Evolutionary conservation across 2,113 vertebrate genomes (phyloP).

Genomic region (Pitta sordida): DNA sequence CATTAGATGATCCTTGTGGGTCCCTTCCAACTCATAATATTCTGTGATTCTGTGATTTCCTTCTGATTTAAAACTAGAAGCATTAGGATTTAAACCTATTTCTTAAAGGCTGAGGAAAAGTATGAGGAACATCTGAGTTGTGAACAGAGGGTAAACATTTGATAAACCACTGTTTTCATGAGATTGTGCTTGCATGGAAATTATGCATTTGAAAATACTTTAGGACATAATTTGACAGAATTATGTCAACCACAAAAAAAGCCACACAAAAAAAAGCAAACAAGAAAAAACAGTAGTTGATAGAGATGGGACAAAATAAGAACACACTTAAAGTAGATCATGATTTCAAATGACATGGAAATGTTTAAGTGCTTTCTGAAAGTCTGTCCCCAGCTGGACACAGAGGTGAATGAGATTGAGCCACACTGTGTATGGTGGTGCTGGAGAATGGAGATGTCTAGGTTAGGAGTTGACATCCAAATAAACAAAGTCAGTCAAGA

Average conservation of each 20-base stretch:
- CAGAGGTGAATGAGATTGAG: not conserved
- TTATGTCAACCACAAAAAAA: not conserved
- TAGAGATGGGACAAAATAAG: not conserved
- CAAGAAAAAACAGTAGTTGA: not conserved
- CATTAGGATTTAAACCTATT: slow-evolving; percentile 8
- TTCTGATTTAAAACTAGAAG: slow-evolving; percentile 10
- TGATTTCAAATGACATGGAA: not conserved
- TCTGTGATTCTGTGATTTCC: too few species aligned
- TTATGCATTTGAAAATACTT: not conserved
- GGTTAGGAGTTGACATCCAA: not conserved
- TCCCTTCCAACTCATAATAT: too few species aligned
- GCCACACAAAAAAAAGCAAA: too few species aligned
- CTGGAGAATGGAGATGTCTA: not conserved
- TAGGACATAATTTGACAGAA: not conserved
- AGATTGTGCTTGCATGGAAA: not conserved
- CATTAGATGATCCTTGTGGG: too few species aligned
- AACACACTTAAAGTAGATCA: not conserved
- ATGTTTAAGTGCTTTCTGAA: not conserved
- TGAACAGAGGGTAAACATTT: not conserved
- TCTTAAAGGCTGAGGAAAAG: not conserved
- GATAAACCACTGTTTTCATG: not conserved
- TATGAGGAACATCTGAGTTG: not conserved
- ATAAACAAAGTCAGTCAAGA: not conserved
- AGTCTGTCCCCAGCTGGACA: not conserved
- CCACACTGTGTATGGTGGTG: accelerated